These are phyloP conservation scores for Drosophila navojoa DNA, from an alignment of 1,140 invertebrate genomes.

Conservation along the genomic window DNA sequence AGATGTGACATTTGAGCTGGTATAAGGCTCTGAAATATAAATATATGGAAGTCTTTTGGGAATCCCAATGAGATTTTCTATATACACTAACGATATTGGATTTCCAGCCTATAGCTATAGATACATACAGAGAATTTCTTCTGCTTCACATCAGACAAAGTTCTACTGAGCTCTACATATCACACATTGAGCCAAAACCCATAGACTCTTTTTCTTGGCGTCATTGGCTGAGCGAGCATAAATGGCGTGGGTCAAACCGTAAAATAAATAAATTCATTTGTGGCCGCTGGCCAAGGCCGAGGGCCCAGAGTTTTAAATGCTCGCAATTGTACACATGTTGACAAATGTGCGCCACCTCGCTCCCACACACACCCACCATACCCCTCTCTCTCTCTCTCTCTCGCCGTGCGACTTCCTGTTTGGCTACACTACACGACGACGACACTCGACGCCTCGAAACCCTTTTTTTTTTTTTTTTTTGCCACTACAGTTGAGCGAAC, in stretches of 20 bases:
- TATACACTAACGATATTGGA: no score
- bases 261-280: slow-evolving; percentile 80
- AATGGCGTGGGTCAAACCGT: slow-evolving; percentile 44
- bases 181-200: no score
- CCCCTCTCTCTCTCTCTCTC: background rate
- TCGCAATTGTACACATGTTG: slow-evolving; percentile 70
- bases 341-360: slow-evolving; percentile 41
- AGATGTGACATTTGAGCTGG: no score
- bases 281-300: slow-evolving; percentile 66
- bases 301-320: slow-evolving; percentile 69
- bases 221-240: background rate
- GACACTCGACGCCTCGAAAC: slow-evolving; percentile 34
- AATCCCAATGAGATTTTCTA: no score
- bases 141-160: no score
- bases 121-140: no score
- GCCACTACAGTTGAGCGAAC: slow-evolving; percentile 80
- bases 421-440: slow-evolving; percentile 23
- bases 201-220: no score
- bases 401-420: slow-evolving; percentile 39
- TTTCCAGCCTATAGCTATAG: no score
- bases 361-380: background rate
- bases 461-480: slow-evolving; percentile 41
- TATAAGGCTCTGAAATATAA: no score
- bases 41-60: no score
- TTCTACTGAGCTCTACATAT: no score